A percentile compares a stretch with the other conserved stretches of the same genome.
Conservation (phyloP, 2,113 vertebrate genomes). For the Upupa epops region DNA sequence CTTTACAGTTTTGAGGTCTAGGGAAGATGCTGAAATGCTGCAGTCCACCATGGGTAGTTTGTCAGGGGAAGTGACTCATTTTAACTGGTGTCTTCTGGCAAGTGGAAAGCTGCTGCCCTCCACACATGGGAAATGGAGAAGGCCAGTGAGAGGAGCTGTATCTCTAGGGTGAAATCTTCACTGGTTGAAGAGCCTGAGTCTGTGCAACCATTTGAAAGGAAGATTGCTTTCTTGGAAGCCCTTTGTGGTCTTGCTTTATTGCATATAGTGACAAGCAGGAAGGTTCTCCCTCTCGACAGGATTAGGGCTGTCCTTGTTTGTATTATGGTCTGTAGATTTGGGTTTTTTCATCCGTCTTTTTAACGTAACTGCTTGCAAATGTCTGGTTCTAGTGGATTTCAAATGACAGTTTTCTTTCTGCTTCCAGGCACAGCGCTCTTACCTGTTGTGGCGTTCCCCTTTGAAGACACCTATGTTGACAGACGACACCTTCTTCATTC, state of each 20-base stretch:
- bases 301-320: not conserved
- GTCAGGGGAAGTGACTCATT: not conserved
- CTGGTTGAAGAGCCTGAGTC: not conserved
- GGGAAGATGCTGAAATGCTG: not conserved
- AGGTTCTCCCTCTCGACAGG: not conserved
- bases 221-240: not conserved
- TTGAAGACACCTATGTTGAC: constrained; percentile 86
- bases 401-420: not conserved
- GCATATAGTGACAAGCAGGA: not conserved
- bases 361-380: not conserved
- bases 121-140: not conserved
- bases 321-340: accelerated
- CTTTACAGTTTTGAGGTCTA: not conserved
- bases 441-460: constrained; percentile 88
- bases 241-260: not conserved
- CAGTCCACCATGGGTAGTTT: not conserved
- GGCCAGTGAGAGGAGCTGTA: not conserved
- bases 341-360: not conserved
- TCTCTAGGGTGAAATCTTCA: not conserved
- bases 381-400: not conserved
- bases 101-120: not conserved
- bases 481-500: constrained; percentile 75
- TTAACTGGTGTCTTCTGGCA: not conserved
- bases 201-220: not conserved
- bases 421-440: constrained; percentile 85